A percentile compares a stretch with the other conserved stretches of the same genome.
phyloP scores from a whole-genome alignment of 2,797 vertebrate genomes.

The Mus minutoides region DNA sequence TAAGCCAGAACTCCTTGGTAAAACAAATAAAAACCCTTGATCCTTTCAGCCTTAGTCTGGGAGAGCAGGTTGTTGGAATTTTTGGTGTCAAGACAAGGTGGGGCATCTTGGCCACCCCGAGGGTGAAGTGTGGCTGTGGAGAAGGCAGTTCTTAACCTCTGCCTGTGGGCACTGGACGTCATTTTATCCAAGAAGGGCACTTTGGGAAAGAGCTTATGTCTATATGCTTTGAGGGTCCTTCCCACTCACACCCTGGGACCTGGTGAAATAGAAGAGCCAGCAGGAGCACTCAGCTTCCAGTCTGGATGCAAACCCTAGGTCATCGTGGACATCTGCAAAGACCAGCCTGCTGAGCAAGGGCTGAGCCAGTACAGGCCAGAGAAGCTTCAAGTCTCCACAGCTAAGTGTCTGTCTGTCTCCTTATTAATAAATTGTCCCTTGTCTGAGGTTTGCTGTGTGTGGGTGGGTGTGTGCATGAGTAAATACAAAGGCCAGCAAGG shows the following conservation, averaged over 20 bases:
- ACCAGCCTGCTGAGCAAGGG: neutral
- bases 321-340: neutral
- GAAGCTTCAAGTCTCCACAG: neutral
- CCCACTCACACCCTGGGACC: neutral
- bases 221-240: neutral
- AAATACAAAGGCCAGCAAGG: neutral
- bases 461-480: neutral
- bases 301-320: neutral
- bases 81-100: neutral
- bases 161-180: neutral
- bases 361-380: neutral
- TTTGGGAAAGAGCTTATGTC: neutral
- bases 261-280: neutral
- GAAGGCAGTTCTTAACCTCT: neutral
- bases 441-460: conserved; percentile 43
- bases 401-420: conserved; percentile 49
- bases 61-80: conserved; percentile 14
- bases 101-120: neutral
- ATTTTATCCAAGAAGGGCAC: neutral
- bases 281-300: neutral
- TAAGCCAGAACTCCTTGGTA: neutral
- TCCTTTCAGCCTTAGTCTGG: neutral
- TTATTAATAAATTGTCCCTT: conserved; percentile 73
- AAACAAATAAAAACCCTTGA: neutral
- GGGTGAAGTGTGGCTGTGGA: neutral